These are phyloP conservation scores for Notodonta dromedarius DNA, from an alignment of 2,888 invertebrate species.

Conservation along the genomic window DNA sequence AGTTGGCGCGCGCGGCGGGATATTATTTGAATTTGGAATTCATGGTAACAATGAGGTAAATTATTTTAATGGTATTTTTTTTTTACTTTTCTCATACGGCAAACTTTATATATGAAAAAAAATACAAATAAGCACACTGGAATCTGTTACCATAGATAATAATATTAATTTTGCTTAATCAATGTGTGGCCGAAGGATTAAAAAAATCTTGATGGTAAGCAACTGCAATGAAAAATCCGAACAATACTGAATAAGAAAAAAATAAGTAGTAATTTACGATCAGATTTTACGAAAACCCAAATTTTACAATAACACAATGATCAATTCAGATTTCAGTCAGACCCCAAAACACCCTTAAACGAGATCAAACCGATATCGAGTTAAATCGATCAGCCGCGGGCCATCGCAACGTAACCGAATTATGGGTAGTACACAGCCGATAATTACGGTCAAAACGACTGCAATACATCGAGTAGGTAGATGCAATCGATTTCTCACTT, in stretches of 20 bases:
- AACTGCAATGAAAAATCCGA: too few relatives aligned
- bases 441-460: slow-evolving; percentile 19
- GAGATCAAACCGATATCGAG: slow-evolving; percentile 3
- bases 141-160: too few relatives aligned
- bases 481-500: slow-evolving; percentile 19
- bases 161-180: too few relatives aligned
- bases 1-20: slow-evolving; percentile 28
- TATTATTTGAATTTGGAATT: slow-evolving; percentile 34
- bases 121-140: not conserved
- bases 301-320: not conserved
- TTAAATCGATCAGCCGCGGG: not conserved
- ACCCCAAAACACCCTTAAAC: not conserved
- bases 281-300: not conserved
- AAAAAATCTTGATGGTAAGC: too few relatives aligned
- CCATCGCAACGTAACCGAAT: slow-evolving; percentile 15
- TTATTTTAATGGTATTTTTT: not conserved
- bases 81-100: not conserved
- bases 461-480: slow-evolving; percentile 9
- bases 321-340: not conserved
- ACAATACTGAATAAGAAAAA: not conserved
- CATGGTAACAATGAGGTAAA: slow-evolving; percentile 10
- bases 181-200: too few relatives aligned
- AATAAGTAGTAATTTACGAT: not conserved
- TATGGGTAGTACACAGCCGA: slow-evolving; percentile 13
- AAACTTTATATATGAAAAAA: not conserved